Evolutionary conservation across 1,140 invertebrate species (phyloP), one percentile per base, ranked within the genome.

Genomic region (Ladona fulva): DNA sequence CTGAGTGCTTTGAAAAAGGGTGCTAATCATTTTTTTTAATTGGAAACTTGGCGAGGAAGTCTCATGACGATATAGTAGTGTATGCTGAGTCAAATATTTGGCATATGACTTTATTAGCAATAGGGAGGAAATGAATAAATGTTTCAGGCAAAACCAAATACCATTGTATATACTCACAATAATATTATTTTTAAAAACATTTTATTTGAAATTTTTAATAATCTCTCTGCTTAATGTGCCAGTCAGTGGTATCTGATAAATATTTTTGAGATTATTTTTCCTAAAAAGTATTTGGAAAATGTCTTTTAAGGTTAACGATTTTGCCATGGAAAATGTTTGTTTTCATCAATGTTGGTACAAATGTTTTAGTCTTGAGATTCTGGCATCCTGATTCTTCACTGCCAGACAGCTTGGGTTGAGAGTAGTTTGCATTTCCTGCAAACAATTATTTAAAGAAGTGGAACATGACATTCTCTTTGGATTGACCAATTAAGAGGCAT

Each of bases 91-190:
- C 52, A 66, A 66, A 66, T 16, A 66, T 19, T 66, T 37, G 52
- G 52, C 52, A 19, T 16, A 66, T 22, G n/a, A 19, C 52, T 66
- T 66, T 66, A 66, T 66, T 19, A 22, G 16, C 14, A 19, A 16
- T 66, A 66, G 52, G 52, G 52, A 66, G n/a, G 52, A 66, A 19
- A 66, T 19, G 52, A 19, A 66, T 66, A 66, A 22, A 66, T 19
- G 52, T 66, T 66, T 66, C 52, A 66, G 52, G 52, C 14, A 66
- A 66, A 66, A 66, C 52, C 52, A 66, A 66, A 66, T 66, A 66
- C 52, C 52, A 66, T 66, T 66, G 52, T 66, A 66, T 66, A 66
- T 66, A 66, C 52, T 66, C 52, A 66, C 52, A 3, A 66, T 66
- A 66, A 66, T 66, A 22, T 66, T 66, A 66, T 66, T 66, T 19